A percentile compares a stretch with the other conserved stretches of the same genome.
Evolutionary conservation across 1,140 invertebrate species (phyloP).

Genomic region (Oreohelix idahoensis): DNA sequence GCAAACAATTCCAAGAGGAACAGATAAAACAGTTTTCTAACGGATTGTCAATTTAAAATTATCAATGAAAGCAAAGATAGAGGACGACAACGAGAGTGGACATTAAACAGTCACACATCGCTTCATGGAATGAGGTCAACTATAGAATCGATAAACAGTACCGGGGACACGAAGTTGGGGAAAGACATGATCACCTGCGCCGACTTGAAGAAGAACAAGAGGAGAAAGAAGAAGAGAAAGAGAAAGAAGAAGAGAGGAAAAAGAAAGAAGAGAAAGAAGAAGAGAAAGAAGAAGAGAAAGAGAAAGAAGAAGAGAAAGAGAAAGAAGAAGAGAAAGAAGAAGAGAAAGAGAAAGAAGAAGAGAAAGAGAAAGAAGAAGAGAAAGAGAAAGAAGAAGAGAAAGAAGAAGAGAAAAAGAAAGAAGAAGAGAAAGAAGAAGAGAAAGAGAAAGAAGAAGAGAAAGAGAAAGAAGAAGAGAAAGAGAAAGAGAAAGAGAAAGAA

Average conservation of each 20-base stretch:
- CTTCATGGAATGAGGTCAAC: too few relatives aligned
- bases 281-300: background rate
- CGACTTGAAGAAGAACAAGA: constrained; percentile 17
- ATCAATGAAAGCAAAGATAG: too few relatives aligned
- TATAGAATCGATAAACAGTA: too few relatives aligned
- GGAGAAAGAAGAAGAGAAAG: constrained; percentile 7
- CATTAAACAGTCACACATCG: too few relatives aligned
- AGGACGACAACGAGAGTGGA: too few relatives aligned
- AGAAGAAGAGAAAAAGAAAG: constrained; percentile 24
- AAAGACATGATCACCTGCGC: too few relatives aligned
- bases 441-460: background rate
- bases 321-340: background rate
- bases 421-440: background rate
- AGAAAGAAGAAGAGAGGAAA: background rate
- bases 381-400: constrained; percentile 33
- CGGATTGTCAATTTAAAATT: too few relatives aligned
- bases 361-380: constrained; percentile 22
- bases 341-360: constrained; percentile 26
- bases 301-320: background rate
- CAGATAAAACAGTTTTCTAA: too few relatives aligned
- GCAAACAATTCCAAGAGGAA: too few relatives aligned
- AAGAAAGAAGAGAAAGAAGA: constrained; percentile 16
- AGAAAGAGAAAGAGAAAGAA: constrained; percentile 8
- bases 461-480: background rate
- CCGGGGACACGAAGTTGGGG: background rate